Evolutionary conservation across 2,797 vertebrate genomes (phyloP).

Genomic region (Xenopus petersii): DNA sequence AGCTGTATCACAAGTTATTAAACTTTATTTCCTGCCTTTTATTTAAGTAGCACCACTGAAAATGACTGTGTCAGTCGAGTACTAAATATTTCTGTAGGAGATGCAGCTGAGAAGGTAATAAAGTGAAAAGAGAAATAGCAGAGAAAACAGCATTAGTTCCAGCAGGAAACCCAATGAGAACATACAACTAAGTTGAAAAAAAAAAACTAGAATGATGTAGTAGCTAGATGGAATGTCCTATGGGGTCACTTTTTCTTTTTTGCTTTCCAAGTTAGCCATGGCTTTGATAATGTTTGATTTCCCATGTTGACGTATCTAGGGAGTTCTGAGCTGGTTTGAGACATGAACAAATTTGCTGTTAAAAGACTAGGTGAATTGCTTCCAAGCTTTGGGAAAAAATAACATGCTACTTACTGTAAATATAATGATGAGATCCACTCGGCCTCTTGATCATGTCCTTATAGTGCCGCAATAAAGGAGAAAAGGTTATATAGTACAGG

Average conservation of each 20-base stretch:
- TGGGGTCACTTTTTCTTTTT: conserved; percentile 12
- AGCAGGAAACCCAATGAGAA: not conserved
- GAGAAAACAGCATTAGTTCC: conserved; percentile 2
- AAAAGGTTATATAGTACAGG: no score
- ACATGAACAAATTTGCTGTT: not conserved
- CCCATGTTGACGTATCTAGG: not conserved
- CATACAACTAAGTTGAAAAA: not conserved
- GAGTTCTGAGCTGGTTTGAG: not conserved
- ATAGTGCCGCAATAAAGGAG: no score
- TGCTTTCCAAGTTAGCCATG: not conserved
- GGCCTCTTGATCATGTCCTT: no score
- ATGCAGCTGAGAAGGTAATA: conserved; percentile 13
- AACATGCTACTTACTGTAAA: not conserved
- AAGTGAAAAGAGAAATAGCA: conserved; percentile 1
- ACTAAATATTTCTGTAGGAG: conserved; percentile 21
- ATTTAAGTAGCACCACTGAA: conserved; percentile 4
- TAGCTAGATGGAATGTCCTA: not conserved
- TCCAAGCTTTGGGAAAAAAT: not conserved
- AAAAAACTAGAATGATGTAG: not conserved
- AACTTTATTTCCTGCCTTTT: not conserved
- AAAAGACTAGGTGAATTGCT: not conserved
- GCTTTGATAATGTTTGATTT: conserved; percentile 8
- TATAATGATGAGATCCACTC: not conserved
- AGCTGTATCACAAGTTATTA: conserved; percentile 23
- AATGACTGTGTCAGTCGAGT: conserved; percentile 23